These are phyloP conservation scores for Aurelia coerulea DNA, from an alignment of 30 jellyfish, hydroid and myxozoan genomes.

Conservation along the genomic window DNA sequence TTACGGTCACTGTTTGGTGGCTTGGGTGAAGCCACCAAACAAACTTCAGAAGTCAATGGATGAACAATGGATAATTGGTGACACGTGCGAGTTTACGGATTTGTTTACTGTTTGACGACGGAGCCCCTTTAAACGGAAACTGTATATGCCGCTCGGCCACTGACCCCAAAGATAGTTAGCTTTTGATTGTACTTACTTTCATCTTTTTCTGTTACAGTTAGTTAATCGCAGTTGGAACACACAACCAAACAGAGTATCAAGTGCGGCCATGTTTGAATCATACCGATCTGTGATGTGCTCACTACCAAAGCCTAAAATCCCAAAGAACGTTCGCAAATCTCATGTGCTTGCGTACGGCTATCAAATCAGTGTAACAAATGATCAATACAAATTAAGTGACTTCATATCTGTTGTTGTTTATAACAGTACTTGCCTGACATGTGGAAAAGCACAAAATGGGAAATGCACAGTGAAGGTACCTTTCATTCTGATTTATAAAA, in stretches of 20 bases:
- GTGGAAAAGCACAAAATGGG: conserved; percentile 57
- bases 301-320: conserved; percentile 56
- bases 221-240: conserved; percentile 68
- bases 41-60: too few relatives aligned
- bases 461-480: conserved; percentile 60
- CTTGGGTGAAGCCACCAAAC: too few relatives aligned
- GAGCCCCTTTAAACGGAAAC: too few relatives aligned
- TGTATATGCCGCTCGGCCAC: too few relatives aligned
- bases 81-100: too few relatives aligned
- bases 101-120: too few relatives aligned
- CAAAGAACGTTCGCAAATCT: conserved; percentile 14
- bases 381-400: conserved; percentile 67
- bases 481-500: too few relatives aligned
- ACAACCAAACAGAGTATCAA: conserved; percentile 45
- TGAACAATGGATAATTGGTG: too few relatives aligned
- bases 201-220: conserved; percentile 14
- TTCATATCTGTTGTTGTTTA: conserved; percentile 55
- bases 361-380: conserved; percentile 76
- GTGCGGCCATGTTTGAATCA: conserved; percentile 79
- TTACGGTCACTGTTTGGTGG: too few relatives aligned
- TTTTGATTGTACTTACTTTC: neutral
- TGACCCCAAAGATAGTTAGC: too few relatives aligned
- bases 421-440: conserved; percentile 65
- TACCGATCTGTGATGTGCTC: conserved; percentile 66
- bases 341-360: conserved; percentile 68